phyloP scores from a whole-genome alignment of 2,113 vertebrate genomes.

The Ailuropoda melanoleuca region DNA sequence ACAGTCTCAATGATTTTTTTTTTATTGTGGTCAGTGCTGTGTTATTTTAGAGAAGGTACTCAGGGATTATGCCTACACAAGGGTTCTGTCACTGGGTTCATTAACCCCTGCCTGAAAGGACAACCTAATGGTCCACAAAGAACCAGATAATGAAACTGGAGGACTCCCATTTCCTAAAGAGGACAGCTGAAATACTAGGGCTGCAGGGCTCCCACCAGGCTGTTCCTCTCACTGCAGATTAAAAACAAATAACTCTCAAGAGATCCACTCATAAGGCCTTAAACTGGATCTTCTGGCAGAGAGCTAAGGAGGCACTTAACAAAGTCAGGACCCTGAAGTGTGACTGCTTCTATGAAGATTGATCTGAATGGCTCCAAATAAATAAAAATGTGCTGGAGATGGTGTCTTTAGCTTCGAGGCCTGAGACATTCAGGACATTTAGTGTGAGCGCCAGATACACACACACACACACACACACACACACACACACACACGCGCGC shows the following conservation, averaged over 20 bases:
- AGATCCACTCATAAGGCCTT: constrained; percentile 3
- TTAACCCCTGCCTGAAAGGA: background rate
- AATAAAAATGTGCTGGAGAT: constrained; percentile 25
- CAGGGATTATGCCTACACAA: background rate
- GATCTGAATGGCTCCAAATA: constrained; percentile 27
- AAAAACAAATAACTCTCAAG: constrained; percentile 59
- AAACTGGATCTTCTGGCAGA: background rate
- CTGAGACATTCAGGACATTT: background rate
- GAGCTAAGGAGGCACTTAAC: constrained; percentile 47
- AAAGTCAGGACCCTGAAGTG: background rate
- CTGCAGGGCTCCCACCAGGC: background rate
- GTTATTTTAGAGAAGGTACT: background rate
- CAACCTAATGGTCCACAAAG: background rate
- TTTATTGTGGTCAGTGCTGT: background rate
- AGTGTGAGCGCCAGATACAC: background rate
- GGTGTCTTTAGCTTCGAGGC: background rate
- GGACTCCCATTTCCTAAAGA: background rate
- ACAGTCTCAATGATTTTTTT: background rate
- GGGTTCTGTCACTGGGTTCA: background rate
- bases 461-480: background rate
- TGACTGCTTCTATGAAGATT: background rate
- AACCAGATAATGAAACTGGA: background rate
- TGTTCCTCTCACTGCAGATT: background rate
- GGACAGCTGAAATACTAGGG: background rate
- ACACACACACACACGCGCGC: background rate